Base-by-base conservation (phyloP, 2,888 invertebrate species). In the Kuschelorhynchus macadamiae region DNA sequence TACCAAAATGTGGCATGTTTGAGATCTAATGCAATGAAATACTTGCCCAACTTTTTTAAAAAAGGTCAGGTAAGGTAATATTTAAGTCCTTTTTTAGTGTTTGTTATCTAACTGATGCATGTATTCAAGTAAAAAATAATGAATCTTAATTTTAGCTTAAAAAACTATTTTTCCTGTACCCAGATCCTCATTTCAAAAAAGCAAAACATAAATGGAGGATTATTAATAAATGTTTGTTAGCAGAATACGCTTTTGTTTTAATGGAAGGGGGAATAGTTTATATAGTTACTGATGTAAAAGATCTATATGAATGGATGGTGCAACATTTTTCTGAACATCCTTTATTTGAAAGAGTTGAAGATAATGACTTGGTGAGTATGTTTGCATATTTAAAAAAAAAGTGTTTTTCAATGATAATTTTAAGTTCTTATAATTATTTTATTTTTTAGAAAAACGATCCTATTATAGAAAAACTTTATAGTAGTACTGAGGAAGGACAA, bases 151-250 rank as follows among this genome's bases (percentile, higher is more conserved):
- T 88, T 73, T 85, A 97, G 92, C 85, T 98, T 42, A 90, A 90
- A 70, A 98, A 98, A 85, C 95, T 99, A 92, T 99, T 99, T 84
- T 98, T 99, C 84, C 86, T 99, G 14, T 99, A 97, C 84, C 99
- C 99, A 18, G 99, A 99, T 86, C 99, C 99, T 25, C 99, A 99
- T 85, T 99, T 99, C 83, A 99, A 99, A 83, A 96, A 93, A 80
- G 92, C 97, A 0, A 99, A 99, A 85, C 97, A 98, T 81, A 99
- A 99, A 84, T 99, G 99, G 99, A 88, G 99, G 67, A 99, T 99
- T 70, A 96, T 99, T 71, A 98, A 96, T 81, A 90, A 92, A 76
- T 92, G 92, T 76, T 85, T 98, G 32, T 85, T 99, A 17, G 95
- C 98, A 1, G 99, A 99, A 85, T 99, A 99, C 87, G 98, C 98